Evolutionary conservation across 2,888 invertebrate genomes (phyloP).

Genomic region (Drosophila anceps): DNA sequence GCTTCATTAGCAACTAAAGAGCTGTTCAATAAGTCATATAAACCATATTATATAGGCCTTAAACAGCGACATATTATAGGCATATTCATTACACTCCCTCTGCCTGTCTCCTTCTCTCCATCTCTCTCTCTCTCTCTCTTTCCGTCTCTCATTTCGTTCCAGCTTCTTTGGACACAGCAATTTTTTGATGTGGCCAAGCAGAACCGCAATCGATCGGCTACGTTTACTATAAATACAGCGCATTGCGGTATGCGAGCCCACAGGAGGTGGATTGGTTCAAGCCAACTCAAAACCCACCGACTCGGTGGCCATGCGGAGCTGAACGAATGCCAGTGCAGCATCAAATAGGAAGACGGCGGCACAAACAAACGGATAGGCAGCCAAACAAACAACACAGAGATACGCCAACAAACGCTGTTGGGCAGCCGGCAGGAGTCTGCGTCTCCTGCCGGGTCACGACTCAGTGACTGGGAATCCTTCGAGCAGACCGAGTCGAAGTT

Average conservation of each 20-base stretch:
- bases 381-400: conserved; percentile 48
- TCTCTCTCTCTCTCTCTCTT: not conserved
- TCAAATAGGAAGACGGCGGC: conserved; percentile 27
- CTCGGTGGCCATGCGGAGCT: conserved; percentile 40
- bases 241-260: conserved; percentile 62
- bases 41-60: not conserved
- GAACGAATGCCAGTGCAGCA: conserved; percentile 54
- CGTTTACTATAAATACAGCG: conserved; percentile 77
- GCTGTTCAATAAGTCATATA: not conserved
- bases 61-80: not conserved
- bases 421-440: conserved; percentile 54
- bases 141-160: not conserved
- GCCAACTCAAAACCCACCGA: conserved; percentile 1
- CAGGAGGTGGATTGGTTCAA: conserved; percentile 22
- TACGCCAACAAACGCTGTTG: conserved; percentile 80
- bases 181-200: conserved; percentile 26
- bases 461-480: conserved; percentile 6
- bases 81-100: not conserved
- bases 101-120: not conserved
- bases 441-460: conserved; percentile 2
- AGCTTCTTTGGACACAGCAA: conserved; percentile 10
- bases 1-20: not conserved
- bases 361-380: conserved; percentile 30
- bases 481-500: not conserved
- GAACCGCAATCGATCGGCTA: conserved; percentile 72